phyloP scores from a whole-genome alignment of 2,888 invertebrate genomes.

The Ophion ellenae region DNA sequence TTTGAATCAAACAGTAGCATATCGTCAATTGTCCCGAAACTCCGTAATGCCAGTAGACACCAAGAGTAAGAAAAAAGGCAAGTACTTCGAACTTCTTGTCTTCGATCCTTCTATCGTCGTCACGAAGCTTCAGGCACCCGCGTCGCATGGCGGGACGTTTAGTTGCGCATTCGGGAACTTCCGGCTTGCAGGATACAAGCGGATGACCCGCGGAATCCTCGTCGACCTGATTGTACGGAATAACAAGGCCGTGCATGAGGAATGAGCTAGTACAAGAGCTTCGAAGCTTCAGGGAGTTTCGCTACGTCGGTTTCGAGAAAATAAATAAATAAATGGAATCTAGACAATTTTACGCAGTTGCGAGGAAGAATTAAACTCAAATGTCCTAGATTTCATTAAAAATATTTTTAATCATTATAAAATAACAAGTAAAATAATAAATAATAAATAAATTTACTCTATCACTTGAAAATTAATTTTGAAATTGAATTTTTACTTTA shows the following conservation, averaged over 20 bases:
- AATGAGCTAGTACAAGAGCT: background rate
- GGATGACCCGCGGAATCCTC: constrained; percentile 66
- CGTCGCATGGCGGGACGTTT: constrained; percentile 27
- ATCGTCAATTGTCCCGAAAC: too few relatives aligned
- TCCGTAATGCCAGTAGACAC: background rate
- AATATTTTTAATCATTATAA: background rate
- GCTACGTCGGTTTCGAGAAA: background rate
- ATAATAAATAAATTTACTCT: too few relatives aligned
- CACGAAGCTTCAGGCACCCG: constrained; percentile 46
- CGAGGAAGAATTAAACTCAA: background rate
- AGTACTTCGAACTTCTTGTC: background rate
- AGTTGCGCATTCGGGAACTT: constrained; percentile 55
- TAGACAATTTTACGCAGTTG: background rate
- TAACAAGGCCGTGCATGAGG: background rate
- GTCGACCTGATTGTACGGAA: constrained; percentile 56
- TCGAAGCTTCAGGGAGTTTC: background rate
- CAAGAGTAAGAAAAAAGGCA: background rate
- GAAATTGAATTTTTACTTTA: background rate
- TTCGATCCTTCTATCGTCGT: constrained; percentile 4
- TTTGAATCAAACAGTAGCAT: too few relatives aligned
- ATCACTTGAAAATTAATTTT: too few relatives aligned
- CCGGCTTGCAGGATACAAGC: constrained; percentile 61
- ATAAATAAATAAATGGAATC: background rate
- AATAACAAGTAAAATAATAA: too few relatives aligned
- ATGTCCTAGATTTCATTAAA: background rate